phyloP scores from a whole-genome alignment of 2,113 vertebrate species.

The Sardina pilchardus region DNA sequence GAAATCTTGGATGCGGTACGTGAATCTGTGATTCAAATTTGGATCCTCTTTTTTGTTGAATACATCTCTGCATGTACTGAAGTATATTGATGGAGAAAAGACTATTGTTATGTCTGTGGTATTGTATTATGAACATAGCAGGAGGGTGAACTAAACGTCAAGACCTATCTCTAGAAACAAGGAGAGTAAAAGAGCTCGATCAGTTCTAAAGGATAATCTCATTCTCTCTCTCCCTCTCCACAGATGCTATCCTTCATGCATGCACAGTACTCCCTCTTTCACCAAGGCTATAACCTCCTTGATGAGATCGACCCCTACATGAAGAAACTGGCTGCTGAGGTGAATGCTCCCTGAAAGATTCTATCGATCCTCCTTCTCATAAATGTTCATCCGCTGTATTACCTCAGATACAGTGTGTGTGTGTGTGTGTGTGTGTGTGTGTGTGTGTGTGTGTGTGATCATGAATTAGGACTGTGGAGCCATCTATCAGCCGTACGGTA shows the following conservation, averaged over 20 bases:
- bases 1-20: slow-evolving; percentile 96
- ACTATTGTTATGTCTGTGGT: background rate
- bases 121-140: background rate
- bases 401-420: background rate
- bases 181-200: background rate
- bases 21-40: background rate
- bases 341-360: slow-evolving; percentile 55
- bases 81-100: background rate
- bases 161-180: background rate
- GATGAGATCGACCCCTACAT: slow-evolving; percentile 93
- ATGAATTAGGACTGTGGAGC: background rate
- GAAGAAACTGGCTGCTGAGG: slow-evolving; percentile 93
- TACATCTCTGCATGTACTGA: background rate
- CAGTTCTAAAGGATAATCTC: background rate
- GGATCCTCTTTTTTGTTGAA: background rate
- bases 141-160: background rate
- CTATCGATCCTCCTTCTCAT: background rate
- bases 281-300: slow-evolving; percentile 92
- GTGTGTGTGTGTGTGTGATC: background rate
- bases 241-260: slow-evolving; percentile 99
- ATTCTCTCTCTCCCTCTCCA: background rate
- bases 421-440: background rate
- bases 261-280: slow-evolving; percentile 93
- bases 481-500: background rate
- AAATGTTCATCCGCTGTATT: background rate